phyloP scores from a whole-genome alignment of 2,888 invertebrate genomes.

The Poecilobothrus nobilitatus region DNA sequence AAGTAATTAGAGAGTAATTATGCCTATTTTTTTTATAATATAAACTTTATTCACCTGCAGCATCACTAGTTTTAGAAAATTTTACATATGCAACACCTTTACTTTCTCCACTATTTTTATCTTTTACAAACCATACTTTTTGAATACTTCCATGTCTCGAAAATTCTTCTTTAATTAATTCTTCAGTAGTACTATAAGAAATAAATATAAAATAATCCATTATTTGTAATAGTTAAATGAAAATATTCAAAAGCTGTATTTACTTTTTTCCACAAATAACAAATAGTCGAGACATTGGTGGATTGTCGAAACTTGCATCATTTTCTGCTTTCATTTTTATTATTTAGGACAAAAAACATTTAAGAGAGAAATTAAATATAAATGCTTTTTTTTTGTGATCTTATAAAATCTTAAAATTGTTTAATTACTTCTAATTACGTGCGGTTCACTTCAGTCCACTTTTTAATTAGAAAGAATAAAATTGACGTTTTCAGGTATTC shows the following conservation, averaged over 20 bases:
- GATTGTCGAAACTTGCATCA: constrained; percentile 44
- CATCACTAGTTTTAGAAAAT: constrained; percentile 82
- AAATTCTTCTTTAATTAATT: constrained; percentile 68
- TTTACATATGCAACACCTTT: constrained; percentile 88
- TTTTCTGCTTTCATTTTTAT: neutral
- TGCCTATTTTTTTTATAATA: neutral
- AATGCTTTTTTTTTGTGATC: no score
- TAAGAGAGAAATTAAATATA: no score
- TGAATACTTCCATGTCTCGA: constrained; percentile 73
- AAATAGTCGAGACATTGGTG: constrained; percentile 81
- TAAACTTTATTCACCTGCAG: constrained; percentile 47
- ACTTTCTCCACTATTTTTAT: constrained; percentile 66
- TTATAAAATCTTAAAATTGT: no score
- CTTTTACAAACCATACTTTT: constrained; percentile 79
- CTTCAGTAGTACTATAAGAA: constrained; percentile 52
- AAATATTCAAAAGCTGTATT: neutral
- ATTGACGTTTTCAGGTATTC: no score
- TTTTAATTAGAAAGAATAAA: no score
- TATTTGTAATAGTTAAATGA: no score
- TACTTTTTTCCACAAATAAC: constrained; percentile 53
- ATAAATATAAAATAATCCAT: neutral
- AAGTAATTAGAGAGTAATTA: neutral
- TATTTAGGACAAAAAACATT: no score
- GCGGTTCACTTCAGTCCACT: no score
- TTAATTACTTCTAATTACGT: no score